Percentiles rank a stretch among this genome's conserved stretches.
These are phyloP conservation scores for Eulemur coronatus DNA, from an alignment of 2,797 vertebrate genomes.

Conservation along the genomic window DNA sequence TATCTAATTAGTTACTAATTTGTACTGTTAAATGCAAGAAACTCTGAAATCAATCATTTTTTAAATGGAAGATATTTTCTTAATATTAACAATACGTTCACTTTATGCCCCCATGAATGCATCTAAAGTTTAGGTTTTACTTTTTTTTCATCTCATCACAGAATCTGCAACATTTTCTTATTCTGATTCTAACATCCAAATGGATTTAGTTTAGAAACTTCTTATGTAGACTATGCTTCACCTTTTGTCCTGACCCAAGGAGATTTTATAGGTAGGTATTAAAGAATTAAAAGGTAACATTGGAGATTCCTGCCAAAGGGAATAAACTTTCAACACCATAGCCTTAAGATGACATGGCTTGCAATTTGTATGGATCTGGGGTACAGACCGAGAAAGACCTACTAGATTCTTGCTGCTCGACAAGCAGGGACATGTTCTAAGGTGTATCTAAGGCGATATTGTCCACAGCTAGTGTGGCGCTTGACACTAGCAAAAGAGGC, in stretches of 20 bases:
- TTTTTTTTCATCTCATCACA: background rate
- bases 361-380: background rate
- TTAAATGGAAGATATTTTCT: background rate
- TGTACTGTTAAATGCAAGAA: background rate
- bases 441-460: background rate
- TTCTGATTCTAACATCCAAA: background rate
- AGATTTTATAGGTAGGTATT: background rate
- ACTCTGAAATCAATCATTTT: background rate
- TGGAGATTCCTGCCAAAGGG: background rate
- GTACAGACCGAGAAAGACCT: background rate
- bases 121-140: background rate
- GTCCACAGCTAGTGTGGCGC: background rate
- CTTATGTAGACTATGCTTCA: background rate
- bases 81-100: background rate
- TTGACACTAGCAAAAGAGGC: background rate
- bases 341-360: background rate
- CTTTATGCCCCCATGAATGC: background rate
- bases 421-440: background rate
- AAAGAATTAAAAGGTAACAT: background rate
- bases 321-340: background rate
- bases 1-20: background rate
- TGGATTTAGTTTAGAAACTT: background rate
- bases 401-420: background rate
- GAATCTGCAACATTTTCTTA: background rate
- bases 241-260: background rate